Base-by-base conservation (phyloP, 2,113 vertebrate genomes). In the Xyliphius kryptos region DNA sequence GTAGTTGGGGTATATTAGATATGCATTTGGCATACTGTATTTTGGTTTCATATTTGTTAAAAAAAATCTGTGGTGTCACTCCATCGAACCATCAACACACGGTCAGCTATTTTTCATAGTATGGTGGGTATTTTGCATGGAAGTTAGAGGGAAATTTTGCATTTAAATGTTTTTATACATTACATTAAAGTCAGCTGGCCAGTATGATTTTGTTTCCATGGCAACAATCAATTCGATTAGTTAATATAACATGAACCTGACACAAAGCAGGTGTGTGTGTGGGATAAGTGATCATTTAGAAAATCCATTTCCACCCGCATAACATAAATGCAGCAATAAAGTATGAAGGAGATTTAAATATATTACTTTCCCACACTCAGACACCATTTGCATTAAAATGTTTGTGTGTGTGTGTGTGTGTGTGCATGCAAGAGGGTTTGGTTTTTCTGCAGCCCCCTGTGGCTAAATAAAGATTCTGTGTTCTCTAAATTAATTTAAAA, bases 391-490 rank as follows among this genome's bases (percentile, higher is more conserved):
- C 26, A 21, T 26, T 21, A 26, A 20, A 16, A n/a, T 36, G 52
- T 54, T n/a, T 26, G 21, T 32, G 36, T 55, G 8, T 52, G 52
- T 52, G 50, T 52, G 50, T 52, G 50, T 26, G 54, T 19, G 36
- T 13, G 52, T 6, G 52, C 16, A 5, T 1, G 12, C 19, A 14
- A 13, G 12, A 43, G 6, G 19, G 21, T 16, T 41, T 21, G 14
- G 14, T 41, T 41, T 14, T 41, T 10, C 40, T 41, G 40, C 1
- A 41, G 3, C 46, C 46, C 9, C 56, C 41, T 15, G n/a, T 41
- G 22, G 41, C 56, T 59, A 59, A 46, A 46, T 46, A n/a, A 46
- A 46, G 20, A 19, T 46, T n/a, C 41, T 59, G 19, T 26, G 3
- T 32, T 16, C 41, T 59, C 19, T 46, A 16, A 6, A 16, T 21